Evolutionary conservation across 2,888 invertebrate genomes (phyloP), one percentile per base, ranked within the genome.

Genomic region (Macaria notata): DNA sequence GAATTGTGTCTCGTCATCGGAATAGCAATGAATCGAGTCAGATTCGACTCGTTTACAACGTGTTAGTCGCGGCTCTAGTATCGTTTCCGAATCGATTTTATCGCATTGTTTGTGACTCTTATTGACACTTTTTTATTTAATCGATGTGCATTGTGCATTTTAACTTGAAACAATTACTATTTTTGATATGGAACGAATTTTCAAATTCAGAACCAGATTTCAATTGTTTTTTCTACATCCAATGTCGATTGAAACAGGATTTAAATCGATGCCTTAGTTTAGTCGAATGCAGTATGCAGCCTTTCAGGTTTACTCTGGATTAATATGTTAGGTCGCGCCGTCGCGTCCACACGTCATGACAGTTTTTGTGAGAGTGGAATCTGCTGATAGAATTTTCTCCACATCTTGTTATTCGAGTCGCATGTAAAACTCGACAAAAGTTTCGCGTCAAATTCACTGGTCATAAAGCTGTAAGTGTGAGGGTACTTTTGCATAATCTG

Each of bases 401-500:
- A 5, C 7, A 49, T 52, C 46, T 42, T 30, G 42, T 48, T 51
- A 39, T 46, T 41, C 33, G 41, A 41, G 53, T 54, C 49, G 49
- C 46, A 42, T 50, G 49, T 53, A 42, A 55, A 64, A 63, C 42
- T 50, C 44, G 33, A 36, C 50, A 53, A 52, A 51, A 39, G 30
- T 44, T 47, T 54, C 46, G 46, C 68, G 62, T 60, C 65, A 70
- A 73, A 69, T 66, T 54, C 63, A 60, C 64, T 62, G 66, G 54
- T 67, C 71, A 68, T 81, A 79, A 80, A 79, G 67, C 71, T 72
- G 76, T 73, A 73, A 69, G 59, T 70, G 67, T 70, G 69, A 67
- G 73, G 70, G 73, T 68, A 70, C 72, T 80, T 82, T 79, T 84
- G 84, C 86, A 86, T 86, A 86, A 85, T 84, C 76, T 68, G 53